A percentile compares a stretch with the other conserved stretches of the same genome.
phyloP scores from a whole-genome alignment of 2,888 invertebrate genomes.

The Cheilosia urbana region DNA sequence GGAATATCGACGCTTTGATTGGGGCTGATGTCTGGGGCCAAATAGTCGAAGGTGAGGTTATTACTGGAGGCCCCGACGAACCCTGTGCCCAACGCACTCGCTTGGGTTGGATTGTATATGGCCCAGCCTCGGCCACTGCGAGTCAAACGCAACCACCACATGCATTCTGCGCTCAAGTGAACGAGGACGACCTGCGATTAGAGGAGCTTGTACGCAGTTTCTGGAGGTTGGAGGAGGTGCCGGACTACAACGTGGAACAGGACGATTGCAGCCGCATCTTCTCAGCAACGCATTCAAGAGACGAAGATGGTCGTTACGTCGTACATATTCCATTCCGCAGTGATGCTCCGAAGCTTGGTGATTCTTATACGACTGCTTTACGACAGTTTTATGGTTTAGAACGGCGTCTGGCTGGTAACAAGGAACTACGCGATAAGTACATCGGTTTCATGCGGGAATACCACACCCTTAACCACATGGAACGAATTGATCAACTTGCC shows the following conservation, averaged over 20 bases:
- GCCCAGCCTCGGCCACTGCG: conserved; percentile 25
- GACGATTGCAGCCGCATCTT: no score
- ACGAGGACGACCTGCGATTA: conserved; percentile 16
- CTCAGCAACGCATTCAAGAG: no score
- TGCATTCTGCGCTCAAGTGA: not conserved
- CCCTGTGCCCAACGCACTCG: conserved; percentile 45
- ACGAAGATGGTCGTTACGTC: not conserved
- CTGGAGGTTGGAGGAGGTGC: conserved; percentile 40
- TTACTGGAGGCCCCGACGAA: conserved; percentile 8
- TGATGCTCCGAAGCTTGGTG: conserved; percentile 21
- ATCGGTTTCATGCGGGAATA: no score
- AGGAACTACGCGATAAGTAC: not conserved
- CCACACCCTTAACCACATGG: no score
- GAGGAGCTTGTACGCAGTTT: conserved; percentile 50
- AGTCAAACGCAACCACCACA: not conserved
- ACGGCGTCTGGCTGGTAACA: not conserved
- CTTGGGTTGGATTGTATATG: conserved; percentile 58
- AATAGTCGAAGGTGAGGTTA: conserved; percentile 26
- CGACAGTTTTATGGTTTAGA: conserved; percentile 43
- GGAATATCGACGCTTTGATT: conserved; percentile 12
- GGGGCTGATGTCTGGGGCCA: conserved; percentile 27
- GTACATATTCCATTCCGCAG: conserved; percentile 39
- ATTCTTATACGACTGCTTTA: not conserved
- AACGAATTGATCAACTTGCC: no score
- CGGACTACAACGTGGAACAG: no score